Percentiles rank a stretch among this genome's conserved stretches.
Evolutionary conservation across 2,113 vertebrate species (phyloP).

Genomic region (Sprattus sprattus): DNA sequence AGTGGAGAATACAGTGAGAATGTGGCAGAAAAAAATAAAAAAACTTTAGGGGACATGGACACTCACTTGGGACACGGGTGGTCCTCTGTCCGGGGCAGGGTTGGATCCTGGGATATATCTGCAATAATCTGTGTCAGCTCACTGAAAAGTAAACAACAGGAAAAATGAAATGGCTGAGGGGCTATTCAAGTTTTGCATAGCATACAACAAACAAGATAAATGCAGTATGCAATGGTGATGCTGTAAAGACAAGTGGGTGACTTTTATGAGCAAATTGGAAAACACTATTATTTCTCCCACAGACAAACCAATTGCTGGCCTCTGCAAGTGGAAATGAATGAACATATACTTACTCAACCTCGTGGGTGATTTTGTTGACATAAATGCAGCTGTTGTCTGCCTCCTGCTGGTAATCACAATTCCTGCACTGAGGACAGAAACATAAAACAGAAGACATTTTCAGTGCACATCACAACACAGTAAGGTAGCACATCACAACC

Average conservation of each 20-base stretch:
- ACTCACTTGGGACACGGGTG: conserved; percentile 91
- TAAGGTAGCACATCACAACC: background rate
- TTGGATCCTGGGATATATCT: conserved; percentile 91
- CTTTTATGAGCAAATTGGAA: background rate
- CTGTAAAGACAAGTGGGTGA: background rate
- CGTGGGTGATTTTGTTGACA: conserved; percentile 94
- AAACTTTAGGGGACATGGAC: background rate
- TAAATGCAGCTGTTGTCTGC: conserved; percentile 96
- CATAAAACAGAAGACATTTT: background rate
- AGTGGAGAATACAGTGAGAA: background rate
- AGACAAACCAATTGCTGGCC: too few relatives aligned
- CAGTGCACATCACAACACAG: background rate
- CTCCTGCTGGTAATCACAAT: conserved; percentile 94
- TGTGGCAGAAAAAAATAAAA: background rate
- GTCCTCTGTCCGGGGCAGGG: conserved; percentile 88
- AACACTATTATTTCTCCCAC: background rate
- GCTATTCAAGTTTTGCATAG: background rate
- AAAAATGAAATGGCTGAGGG: background rate
- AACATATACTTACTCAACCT: conserved; percentile 80
- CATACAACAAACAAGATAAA: background rate
- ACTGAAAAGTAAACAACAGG: conserved; percentile 48
- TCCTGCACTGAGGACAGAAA: conserved; percentile 76
- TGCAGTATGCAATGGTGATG: background rate
- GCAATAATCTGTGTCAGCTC: conserved; percentile 94
- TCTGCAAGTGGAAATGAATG: background rate